A percentile compares a stretch with the other conserved stretches of the same genome.
Evolutionary conservation across 2,113 vertebrate species (phyloP).

Genomic region (Passer montanus): DNA sequence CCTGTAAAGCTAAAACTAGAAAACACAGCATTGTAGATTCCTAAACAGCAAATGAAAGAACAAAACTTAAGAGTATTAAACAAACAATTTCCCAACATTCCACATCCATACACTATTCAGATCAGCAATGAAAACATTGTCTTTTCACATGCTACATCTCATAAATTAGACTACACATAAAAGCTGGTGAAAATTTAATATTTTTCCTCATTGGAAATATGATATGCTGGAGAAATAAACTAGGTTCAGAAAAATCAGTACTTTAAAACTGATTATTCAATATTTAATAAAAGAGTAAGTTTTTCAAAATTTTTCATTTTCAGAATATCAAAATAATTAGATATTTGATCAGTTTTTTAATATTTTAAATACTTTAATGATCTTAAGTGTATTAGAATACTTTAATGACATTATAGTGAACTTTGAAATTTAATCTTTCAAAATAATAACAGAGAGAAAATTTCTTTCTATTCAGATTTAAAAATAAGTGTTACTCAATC

Average conservation of each 20-base stretch:
- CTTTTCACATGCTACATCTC: neutral
- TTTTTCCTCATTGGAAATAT: neutral
- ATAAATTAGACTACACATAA: neutral
- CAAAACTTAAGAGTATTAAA: neutral
- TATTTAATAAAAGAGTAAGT: neutral
- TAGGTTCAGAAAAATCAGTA: neutral
- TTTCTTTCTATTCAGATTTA: neutral
- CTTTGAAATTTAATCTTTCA: neutral
- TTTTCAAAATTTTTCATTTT: neutral
- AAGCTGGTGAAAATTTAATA: neutral
- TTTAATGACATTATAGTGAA: neutral
- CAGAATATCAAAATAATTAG: neutral
- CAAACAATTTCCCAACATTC: neutral
- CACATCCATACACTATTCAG: neutral
- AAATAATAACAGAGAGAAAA: neutral
- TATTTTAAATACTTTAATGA: neutral
- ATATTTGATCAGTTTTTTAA: neutral
- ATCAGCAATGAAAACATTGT: neutral
- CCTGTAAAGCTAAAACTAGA: neutral
- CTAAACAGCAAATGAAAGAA: neutral
- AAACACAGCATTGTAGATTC: neutral
- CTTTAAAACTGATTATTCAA: neutral
- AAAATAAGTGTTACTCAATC: neutral
- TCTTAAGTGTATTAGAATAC: neutral
- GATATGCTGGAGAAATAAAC: neutral